These are phyloP conservation scores for Rissa tridactyla DNA, from an alignment of 2,113 vertebrate genomes.

Conservation along the genomic window DNA sequence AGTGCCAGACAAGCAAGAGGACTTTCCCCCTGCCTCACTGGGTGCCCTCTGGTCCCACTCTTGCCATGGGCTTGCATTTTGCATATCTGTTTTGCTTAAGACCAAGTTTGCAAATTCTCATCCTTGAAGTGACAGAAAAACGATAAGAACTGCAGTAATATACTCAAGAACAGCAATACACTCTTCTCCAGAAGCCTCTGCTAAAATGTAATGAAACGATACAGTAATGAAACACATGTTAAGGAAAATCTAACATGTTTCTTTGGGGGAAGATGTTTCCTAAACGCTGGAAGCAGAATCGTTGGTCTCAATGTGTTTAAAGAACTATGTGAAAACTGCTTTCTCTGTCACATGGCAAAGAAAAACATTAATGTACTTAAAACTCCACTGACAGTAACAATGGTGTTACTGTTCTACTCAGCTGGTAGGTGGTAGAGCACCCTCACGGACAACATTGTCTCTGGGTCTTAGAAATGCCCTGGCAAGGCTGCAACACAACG, in stretches of 20 bases:
- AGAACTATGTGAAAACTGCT: not conserved
- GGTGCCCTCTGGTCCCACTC: not conserved
- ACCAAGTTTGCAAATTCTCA: not conserved
- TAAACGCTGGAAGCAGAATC: not conserved
- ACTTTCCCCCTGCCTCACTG: accelerated
- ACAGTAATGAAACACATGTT: not conserved
- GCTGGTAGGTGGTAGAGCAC: not conserved
- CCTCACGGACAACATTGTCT: not conserved
- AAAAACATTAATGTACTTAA: not conserved
- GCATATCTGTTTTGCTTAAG: not conserved
- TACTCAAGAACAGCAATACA: not conserved
- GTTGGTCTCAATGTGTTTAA: not conserved
- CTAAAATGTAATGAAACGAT: not conserved
- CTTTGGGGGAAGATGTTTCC: not conserved
- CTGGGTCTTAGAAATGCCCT: constrained; percentile 12
- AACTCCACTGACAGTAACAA: not conserved
- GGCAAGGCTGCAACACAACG: not conserved
- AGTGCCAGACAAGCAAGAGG: not conserved
- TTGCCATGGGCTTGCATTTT: not conserved
- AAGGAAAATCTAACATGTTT: not conserved
- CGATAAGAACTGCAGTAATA: not conserved
- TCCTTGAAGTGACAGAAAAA: not conserved
- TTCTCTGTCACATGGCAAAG: not conserved
- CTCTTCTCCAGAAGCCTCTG: not conserved
- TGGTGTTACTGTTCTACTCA: constrained; percentile 18